phyloP scores from a whole-genome alignment of 2,113 vertebrate genomes.

The Podarcis muralis region DNA sequence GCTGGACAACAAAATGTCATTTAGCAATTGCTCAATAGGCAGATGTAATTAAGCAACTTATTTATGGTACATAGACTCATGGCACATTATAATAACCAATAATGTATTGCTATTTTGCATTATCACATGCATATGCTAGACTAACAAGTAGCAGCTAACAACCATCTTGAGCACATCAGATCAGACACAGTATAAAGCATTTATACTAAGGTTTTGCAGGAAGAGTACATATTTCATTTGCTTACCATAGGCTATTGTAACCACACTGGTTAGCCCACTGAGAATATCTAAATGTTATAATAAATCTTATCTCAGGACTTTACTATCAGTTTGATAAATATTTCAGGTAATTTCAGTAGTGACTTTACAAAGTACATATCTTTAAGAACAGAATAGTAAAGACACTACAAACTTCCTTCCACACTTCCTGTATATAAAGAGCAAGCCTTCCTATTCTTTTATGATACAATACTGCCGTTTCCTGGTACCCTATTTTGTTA shows the following conservation, averaged over 20 bases:
- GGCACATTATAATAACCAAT: constrained; percentile 4
- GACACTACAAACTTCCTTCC: constrained; percentile 47
- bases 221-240: neutral
- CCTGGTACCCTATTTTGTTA: constrained; percentile 65
- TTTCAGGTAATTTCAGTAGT: neutral
- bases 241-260: neutral
- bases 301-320: neutral
- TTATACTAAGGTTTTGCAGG: neutral
- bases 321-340: neutral
- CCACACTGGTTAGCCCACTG: neutral
- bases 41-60: neutral
- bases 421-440: constrained; percentile 65
- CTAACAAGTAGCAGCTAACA: neutral
- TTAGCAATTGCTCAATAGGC: constrained; percentile 1
- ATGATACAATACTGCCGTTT: constrained; percentile 59
- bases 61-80: neutral
- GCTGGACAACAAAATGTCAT: constrained; percentile 11
- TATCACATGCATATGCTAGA: neutral
- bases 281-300: neutral
- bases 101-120: neutral
- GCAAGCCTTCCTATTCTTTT: constrained; percentile 50
- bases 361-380: neutral
- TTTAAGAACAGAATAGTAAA: neutral
- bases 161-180: neutral
- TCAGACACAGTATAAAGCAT: neutral